Conservation (phyloP, 2,797 vertebrate species). For the Anisognathus igniventris region DNA sequence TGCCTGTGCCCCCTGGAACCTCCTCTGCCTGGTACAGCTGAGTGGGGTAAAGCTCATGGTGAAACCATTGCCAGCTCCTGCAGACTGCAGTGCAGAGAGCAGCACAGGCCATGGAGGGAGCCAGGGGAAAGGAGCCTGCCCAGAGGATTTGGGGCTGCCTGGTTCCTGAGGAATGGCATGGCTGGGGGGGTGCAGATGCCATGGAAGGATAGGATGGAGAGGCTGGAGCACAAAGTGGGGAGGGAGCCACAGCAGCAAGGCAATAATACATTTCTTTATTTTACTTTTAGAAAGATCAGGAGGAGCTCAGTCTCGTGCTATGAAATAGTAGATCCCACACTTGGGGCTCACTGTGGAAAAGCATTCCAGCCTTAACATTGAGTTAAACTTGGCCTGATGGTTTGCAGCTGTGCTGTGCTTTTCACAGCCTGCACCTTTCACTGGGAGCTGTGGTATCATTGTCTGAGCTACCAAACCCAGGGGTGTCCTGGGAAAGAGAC, state of each 20-base stretch:
- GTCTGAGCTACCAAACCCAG: background rate
- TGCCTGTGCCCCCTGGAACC: background rate
- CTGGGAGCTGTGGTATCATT: fast-evolving
- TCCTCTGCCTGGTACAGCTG: background rate
- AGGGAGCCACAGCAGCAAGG: background rate
- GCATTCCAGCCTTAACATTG: background rate
- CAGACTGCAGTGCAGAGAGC: fast-evolving
- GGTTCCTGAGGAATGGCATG: background rate
- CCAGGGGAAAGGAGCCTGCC: fast-evolving
- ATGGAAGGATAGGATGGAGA: background rate
- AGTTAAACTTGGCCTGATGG: background rate
- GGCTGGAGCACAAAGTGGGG: background rate
- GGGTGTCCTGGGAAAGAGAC: fast-evolving
- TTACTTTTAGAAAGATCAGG: background rate
- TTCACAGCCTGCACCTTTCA: background rate
- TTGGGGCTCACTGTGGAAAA: background rate
- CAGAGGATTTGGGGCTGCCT: background rate
- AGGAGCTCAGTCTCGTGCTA: background rate
- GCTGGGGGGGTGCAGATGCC: background rate
- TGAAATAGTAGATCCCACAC: background rate
- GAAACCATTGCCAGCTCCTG: fast-evolving
- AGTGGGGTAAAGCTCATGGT: fast-evolving
- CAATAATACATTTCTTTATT: background rate
- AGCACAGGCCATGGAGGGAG: fast-evolving
- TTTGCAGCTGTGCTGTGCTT: background rate